phyloP scores from a whole-genome alignment of 2,113 vertebrate genomes.

The Balaeniceps rex region DNA sequence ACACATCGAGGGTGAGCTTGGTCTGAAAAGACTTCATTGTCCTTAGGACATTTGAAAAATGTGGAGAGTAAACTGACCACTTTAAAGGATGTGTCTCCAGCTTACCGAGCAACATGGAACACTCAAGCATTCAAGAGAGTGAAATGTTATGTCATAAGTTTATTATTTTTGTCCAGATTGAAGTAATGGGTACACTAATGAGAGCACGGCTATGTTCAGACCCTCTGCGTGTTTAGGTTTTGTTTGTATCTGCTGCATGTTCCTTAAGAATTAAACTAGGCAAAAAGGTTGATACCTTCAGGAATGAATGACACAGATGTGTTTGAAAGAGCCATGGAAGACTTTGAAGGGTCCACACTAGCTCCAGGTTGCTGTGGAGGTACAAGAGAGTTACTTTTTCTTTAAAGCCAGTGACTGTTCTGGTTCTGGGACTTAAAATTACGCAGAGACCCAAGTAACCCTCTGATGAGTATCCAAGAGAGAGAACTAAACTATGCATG shows the following conservation, averaged over 20 bases:
- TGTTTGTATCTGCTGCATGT: background rate
- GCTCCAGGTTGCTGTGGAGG: background rate
- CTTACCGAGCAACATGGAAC: background rate
- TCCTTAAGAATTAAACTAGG: background rate
- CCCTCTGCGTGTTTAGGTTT: background rate
- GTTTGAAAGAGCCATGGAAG: background rate
- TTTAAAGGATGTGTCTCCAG: background rate
- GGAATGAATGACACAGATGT: background rate
- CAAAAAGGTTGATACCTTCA: background rate
- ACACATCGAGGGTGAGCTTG: background rate
- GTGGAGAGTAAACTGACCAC: background rate
- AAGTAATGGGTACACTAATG: background rate
- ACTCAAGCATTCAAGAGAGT: background rate
- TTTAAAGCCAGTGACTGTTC: background rate
- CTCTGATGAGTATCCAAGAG: background rate
- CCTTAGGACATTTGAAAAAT: background rate
- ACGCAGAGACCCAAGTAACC: background rate
- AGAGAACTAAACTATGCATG: background rate
- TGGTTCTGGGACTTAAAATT: background rate
- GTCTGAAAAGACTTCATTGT: background rate
- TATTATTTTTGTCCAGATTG: background rate
- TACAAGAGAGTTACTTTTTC: background rate
- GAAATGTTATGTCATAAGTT: background rate
- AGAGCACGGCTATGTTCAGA: background rate
- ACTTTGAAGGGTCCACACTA: background rate